Percentiles rank a stretch among this genome's conserved stretches.
These are phyloP conservation scores for Aradophagus sp. DNA, from an alignment of 1,140 invertebrate genomes.

Conservation along the genomic window DNA sequence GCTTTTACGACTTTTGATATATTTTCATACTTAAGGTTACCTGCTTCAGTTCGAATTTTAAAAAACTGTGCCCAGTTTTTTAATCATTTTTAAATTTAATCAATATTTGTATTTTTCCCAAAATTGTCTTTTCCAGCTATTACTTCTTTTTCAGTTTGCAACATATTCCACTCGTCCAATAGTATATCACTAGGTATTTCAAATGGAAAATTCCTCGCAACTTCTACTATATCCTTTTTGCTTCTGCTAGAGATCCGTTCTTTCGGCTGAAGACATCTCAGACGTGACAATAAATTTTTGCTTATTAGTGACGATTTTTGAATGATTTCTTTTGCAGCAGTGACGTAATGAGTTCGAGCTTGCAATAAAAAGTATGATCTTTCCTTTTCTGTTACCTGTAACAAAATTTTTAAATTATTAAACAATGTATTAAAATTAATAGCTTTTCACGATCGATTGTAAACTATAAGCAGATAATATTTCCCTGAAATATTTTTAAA, in stretches of 20 bases:
- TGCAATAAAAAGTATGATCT: constrained; percentile 6
- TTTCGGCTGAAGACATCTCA: constrained; percentile 12
- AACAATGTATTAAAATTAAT: background rate
- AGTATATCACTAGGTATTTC: constrained; percentile 9
- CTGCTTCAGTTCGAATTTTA: constrained; percentile 11
- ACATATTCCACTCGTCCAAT: constrained; percentile 8
- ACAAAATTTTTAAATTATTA: constrained; percentile 5
- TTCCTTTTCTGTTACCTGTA: constrained; percentile 16
- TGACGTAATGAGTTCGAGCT: constrained; percentile 14
- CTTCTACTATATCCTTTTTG: constrained; percentile 11
- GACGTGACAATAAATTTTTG: background rate
- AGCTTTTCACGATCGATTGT: no score
- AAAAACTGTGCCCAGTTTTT: constrained; percentile 24
- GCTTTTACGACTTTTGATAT: constrained; percentile 21
- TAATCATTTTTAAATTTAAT: no score
- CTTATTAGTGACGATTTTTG: constrained; percentile 15
- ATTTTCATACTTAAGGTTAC: constrained; percentile 15
- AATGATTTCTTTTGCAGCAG: constrained; percentile 10
- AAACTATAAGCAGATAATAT: no score
- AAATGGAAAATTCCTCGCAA: constrained; percentile 7
- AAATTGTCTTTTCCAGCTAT: no score
- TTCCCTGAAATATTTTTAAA: no score
- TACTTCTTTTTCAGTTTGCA: constrained; percentile 5
- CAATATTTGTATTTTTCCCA: constrained; percentile 12
- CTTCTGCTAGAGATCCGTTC: background rate